phyloP scores from a whole-genome alignment of 1,140 invertebrate species.

The Nymphalis io region DNA sequence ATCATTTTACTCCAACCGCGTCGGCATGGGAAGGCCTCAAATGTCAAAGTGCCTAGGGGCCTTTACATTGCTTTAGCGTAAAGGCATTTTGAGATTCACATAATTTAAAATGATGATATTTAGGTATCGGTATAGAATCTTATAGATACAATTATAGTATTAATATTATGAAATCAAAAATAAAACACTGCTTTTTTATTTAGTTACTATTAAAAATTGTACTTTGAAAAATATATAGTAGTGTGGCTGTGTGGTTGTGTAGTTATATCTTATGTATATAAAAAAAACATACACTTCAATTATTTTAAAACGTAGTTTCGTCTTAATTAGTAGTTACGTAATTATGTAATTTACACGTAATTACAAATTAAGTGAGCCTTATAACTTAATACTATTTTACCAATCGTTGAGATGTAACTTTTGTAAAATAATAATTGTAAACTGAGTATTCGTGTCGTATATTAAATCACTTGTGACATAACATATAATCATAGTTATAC shows the following conservation, averaged over 20 bases:
- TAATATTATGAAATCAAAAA: background rate
- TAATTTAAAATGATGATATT: no score
- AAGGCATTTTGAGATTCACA: no score
- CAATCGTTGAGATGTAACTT: constrained; percentile 26
- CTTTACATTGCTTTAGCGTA: no score
- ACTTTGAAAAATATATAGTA: constrained; percentile 1
- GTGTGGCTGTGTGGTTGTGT: constrained; percentile 13
- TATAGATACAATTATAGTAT: background rate
- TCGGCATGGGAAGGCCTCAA: no score
- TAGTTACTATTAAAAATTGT: background rate
- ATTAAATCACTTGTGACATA: constrained; percentile 3
- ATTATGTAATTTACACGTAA: constrained; percentile 16
- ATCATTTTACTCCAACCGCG: no score
- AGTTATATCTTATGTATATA: constrained; percentile 28
- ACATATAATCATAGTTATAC: constrained; percentile 18
- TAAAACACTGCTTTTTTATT: background rate
- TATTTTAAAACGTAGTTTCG: constrained; percentile 11
- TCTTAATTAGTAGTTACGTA: constrained; percentile 14
- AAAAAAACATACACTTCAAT: constrained; percentile 11
- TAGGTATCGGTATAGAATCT: no score
- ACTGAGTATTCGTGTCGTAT: background rate
- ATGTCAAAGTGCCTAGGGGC: no score
- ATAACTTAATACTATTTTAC: constrained; percentile 32
- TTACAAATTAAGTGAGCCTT: constrained; percentile 29
- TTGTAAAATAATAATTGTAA: constrained; percentile 22